Percentiles rank a stretch among this genome's conserved stretches.
Conservation (phyloP, 2,113 vertebrate species). For the Aldabrachelys gigantea region DNA sequence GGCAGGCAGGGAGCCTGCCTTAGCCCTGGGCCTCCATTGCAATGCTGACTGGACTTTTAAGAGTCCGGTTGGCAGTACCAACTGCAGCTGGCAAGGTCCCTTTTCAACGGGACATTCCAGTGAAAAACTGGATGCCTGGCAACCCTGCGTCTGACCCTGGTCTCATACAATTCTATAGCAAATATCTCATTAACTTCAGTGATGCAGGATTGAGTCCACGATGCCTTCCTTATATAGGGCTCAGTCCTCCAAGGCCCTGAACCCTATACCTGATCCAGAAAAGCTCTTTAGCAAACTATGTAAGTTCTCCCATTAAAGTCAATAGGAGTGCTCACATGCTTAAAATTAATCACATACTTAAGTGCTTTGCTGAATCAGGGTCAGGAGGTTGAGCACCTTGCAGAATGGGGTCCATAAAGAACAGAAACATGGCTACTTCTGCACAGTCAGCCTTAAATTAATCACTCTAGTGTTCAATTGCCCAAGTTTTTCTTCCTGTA, state of each 20-base stretch:
- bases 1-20: too few species aligned
- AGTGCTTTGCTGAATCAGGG: accelerated
- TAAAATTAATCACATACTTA: background rate
- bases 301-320: background rate
- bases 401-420: background rate
- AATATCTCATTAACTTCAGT: background rate
- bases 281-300: background rate
- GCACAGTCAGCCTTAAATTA: background rate
- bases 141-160: background rate
- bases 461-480: background rate
- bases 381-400: background rate
- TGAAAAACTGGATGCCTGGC: too few species aligned
- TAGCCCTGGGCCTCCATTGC: too few species aligned
- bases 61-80: too few species aligned
- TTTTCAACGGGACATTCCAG: too few species aligned
- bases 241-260: background rate
- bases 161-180: background rate
- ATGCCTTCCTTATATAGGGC: background rate
- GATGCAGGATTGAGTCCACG: background rate
- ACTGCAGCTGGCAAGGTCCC: too few species aligned
- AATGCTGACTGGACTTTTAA: too few species aligned
- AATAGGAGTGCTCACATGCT: background rate
- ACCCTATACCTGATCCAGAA: background rate
- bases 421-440: background rate
- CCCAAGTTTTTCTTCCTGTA: background rate